phyloP scores from a whole-genome alignment of 2,888 invertebrate genomes.

The Mythimna pallens region DNA sequence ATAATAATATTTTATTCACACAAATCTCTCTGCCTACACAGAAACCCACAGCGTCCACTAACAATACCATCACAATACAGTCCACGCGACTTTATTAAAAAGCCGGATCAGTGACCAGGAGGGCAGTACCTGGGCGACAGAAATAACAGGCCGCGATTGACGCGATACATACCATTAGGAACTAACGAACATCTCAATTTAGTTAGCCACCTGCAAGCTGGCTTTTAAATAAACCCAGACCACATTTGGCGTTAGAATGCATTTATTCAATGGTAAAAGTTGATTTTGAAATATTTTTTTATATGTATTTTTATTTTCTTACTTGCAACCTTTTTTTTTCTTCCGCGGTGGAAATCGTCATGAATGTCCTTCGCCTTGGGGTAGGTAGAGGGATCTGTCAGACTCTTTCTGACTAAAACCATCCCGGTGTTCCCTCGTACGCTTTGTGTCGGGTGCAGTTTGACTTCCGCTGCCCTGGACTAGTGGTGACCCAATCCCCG shows the following conservation, averaged over 20 bases:
- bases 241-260: constrained; percentile 57
- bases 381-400: no score
- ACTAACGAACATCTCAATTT: constrained; percentile 87
- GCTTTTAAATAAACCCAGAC: constrained; percentile 64
- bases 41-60: constrained; percentile 6
- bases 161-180: constrained; percentile 83
- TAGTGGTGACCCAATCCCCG: no score
- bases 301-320: no score
- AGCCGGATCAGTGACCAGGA: constrained; percentile 54
- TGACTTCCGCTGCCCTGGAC: no score
- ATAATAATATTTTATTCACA: not conserved
- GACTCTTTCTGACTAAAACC: no score
- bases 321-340: no score
- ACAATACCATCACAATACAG: constrained; percentile 53
- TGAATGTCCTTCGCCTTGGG: no score
- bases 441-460: no score
- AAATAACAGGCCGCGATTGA: constrained; percentile 80
- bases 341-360: no score
- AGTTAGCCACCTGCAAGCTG: constrained; percentile 77
- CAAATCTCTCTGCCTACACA: not conserved
- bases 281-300: no score
- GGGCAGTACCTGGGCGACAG: constrained; percentile 73
- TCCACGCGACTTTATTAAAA: constrained; percentile 62
- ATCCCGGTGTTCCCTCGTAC: no score
- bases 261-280: constrained; percentile 44